Evolutionary conservation across 2,113 vertebrate genomes (phyloP).

Genomic region (Gymnocephalus cernua): DNA sequence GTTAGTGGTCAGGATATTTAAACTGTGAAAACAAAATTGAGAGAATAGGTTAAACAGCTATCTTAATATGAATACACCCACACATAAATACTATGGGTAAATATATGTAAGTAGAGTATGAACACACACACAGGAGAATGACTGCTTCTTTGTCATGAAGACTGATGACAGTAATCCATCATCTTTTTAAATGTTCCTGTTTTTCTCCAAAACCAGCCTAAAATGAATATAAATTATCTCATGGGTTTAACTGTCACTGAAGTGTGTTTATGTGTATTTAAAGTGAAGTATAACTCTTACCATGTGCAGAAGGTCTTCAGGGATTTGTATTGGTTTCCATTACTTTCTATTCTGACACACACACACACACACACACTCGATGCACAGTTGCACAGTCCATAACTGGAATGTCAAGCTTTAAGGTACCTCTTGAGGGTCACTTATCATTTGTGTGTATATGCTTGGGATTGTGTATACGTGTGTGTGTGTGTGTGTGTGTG

Average conservation of each 20-base stretch:
- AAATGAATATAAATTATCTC: constrained; percentile 52
- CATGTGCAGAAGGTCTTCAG: constrained; percentile 55
- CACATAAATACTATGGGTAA: not conserved
- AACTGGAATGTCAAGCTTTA: constrained; percentile 17
- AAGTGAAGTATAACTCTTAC: constrained; percentile 39
- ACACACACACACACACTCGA: not conserved
- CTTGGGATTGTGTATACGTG: not conserved
- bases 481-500: not conserved
- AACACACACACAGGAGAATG: not conserved
- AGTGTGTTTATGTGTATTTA: constrained; percentile 53
- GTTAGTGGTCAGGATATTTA: constrained; percentile 4
- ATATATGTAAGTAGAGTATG: not conserved
- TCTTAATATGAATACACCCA: not conserved
- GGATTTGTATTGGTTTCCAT: constrained; percentile 41
- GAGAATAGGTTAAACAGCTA: not conserved
- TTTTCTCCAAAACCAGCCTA: constrained; percentile 16
- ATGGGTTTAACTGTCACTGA: constrained; percentile 43
- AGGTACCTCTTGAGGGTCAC: not conserved
- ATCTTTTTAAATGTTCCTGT: constrained; percentile 9
- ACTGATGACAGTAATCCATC: constrained; percentile 47
- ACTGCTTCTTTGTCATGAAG: constrained; percentile 8
- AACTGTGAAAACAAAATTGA: not conserved
- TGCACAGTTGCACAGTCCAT: constrained; percentile 1
- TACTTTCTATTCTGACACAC: constrained; percentile 15
- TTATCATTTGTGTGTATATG: not conserved